Conservation (phyloP, 2,888 invertebrate genomes). For the Cheilosia scutellata region DNA sequence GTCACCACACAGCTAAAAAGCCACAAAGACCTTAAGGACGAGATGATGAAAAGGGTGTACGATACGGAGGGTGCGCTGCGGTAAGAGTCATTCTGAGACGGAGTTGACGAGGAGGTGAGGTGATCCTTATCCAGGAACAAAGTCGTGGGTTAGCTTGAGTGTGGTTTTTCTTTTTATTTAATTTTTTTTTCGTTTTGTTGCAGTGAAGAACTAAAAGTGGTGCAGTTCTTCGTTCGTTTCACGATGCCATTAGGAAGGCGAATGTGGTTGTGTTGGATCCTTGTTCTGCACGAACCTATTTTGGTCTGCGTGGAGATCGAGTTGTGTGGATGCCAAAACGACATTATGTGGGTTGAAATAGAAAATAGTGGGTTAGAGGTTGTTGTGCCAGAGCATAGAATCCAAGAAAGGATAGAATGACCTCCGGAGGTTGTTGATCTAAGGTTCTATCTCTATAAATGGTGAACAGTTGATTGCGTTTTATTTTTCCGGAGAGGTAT, state of each 20-base stretch:
- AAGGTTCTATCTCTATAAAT: background rate
- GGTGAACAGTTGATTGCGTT: background rate
- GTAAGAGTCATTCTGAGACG: slow-evolving; percentile 4
- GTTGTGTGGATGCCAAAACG: slow-evolving; percentile 14
- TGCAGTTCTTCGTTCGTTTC: slow-evolving; percentile 43
- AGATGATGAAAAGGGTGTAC: slow-evolving; percentile 39
- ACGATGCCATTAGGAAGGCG: slow-evolving; percentile 28
- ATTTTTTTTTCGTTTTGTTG: slow-evolving; percentile 8
- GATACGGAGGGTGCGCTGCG: background rate
- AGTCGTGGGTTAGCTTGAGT: slow-evolving; percentile 69
- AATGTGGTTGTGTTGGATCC: slow-evolving; percentile 23
- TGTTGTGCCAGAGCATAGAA: slow-evolving; percentile 56
- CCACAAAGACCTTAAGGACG: slow-evolving; percentile 59
- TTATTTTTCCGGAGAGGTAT: background rate
- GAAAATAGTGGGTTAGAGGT: slow-evolving; percentile 75
- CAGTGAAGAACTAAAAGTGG: slow-evolving; percentile 51
- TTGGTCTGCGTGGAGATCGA: slow-evolving; percentile 8
- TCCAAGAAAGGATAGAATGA: slow-evolving; percentile 42
- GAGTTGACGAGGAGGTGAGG: slow-evolving; percentile 10
- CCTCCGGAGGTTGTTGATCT: slow-evolving; percentile 63
- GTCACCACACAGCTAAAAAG: slow-evolving; percentile 35
- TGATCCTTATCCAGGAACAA: slow-evolving; percentile 75
- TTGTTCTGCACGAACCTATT: slow-evolving; percentile 33
- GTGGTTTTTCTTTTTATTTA: slow-evolving; percentile 12
- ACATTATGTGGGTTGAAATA: slow-evolving; percentile 66